Percentiles rank a stretch among this genome's conserved stretches.
Conservation (phyloP, 2,797 vertebrate species). For the Todus mexicanus region DNA sequence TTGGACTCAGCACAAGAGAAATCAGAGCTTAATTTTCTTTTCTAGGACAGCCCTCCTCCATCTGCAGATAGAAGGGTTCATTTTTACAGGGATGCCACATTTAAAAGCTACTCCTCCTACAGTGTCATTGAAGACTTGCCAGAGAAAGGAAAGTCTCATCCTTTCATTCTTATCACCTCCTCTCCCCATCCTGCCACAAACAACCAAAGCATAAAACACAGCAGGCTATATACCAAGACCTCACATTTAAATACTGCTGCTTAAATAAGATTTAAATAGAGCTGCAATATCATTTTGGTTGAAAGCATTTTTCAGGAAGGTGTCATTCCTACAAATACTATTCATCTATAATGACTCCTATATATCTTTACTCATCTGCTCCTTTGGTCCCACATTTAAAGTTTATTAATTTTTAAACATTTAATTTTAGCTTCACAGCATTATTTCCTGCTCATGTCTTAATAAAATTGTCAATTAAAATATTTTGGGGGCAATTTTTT, state of each 20-base stretch:
- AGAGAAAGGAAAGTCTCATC: background rate
- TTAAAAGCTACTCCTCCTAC: constrained; percentile 34
- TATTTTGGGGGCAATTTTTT: too few species aligned
- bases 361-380: background rate
- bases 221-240: background rate
- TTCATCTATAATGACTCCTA: background rate
- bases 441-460: background rate
- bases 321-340: background rate
- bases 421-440: background rate
- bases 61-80: background rate
- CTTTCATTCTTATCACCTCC: background rate
- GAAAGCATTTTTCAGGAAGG: background rate
- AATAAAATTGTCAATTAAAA: background rate
- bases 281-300: background rate
- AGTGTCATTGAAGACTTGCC: constrained; percentile 17
- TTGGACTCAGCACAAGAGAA: constrained; percentile 14
- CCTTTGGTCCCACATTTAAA: background rate
- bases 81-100: constrained; percentile 3
- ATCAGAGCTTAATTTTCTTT: constrained; percentile 26
- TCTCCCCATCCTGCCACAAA: background rate
- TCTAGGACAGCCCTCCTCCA: constrained; percentile 43
- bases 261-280: background rate
- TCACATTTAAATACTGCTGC: background rate
- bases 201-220: background rate
- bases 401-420: background rate